phyloP scores from a whole-genome alignment of 2,888 invertebrate species.

The Ptychoptera contaminata region DNA sequence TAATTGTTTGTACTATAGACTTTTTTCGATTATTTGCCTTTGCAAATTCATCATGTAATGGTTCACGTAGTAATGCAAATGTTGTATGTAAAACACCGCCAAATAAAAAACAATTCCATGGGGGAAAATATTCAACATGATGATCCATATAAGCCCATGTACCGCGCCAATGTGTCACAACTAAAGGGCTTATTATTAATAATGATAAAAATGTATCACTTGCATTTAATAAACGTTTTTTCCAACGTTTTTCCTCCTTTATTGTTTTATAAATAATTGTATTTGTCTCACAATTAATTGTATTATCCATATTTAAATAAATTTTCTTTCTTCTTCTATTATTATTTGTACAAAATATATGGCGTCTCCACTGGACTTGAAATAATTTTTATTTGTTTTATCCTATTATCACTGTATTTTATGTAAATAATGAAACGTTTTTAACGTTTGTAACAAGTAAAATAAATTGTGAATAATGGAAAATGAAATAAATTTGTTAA shows the following conservation, averaged over 20 bases:
- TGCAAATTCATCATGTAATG: conserved; percentile 19
- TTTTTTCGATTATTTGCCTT: conserved; percentile 6
- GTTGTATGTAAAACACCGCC: conserved; percentile 38
- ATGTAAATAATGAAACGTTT: too few relatives aligned
- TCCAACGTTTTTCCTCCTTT: conserved; percentile 6
- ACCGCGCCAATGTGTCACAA: conserved; percentile 38
- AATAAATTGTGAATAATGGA: too few relatives aligned
- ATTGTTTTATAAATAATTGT: too few relatives aligned
- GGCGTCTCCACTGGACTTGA: too few relatives aligned
- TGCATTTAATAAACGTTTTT: conserved; percentile 11
- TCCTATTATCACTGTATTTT: too few relatives aligned
- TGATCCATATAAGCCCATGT: conserved; percentile 36
- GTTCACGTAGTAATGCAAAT: conserved; percentile 39
- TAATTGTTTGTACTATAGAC: conserved; percentile 6
- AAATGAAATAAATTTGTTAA: too few relatives aligned
- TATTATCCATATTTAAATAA: too few relatives aligned
- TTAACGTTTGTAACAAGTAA: too few relatives aligned
- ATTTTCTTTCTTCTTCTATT: too few relatives aligned
- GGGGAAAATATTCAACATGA: conserved; percentile 33
- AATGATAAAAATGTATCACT: conserved; percentile 12
- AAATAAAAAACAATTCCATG: conserved; percentile 27
- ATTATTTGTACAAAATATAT: too few relatives aligned
- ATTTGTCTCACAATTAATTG: too few relatives aligned
- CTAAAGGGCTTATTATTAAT: conserved; percentile 25
- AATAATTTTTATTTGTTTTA: too few relatives aligned